Percentiles rank a stretch among this genome's conserved stretches.
Evolutionary conservation across 2,113 vertebrate genomes (phyloP).

Genomic region (Corythornis madagascariensis): DNA sequence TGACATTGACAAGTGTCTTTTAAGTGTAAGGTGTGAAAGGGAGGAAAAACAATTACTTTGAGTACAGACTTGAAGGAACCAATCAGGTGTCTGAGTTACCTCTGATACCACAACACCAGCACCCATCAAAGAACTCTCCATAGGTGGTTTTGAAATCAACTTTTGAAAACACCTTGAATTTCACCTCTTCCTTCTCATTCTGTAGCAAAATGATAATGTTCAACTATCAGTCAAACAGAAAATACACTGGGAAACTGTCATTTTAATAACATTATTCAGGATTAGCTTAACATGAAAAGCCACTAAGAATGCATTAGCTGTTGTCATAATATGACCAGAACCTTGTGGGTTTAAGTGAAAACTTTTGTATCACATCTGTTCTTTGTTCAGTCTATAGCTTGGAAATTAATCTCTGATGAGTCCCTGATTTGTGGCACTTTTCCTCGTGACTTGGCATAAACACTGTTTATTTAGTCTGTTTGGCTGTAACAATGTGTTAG

Average conservation of each 20-base stretch:
- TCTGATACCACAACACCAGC: background rate
- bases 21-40: background rate
- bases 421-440: background rate
- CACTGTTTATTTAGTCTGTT: slow-evolving; percentile 24
- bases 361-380: background rate
- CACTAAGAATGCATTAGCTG: background rate
- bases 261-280: background rate
- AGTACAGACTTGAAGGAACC: background rate
- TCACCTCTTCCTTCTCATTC: background rate
- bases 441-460: background rate
- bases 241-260: background rate
- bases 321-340: slow-evolving; percentile 9
- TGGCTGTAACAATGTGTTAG: background rate
- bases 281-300: background rate
- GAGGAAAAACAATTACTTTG: background rate
- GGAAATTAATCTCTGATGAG: background rate
- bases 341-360: background rate
- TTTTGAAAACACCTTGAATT: background rate
- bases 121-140: background rate
- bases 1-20: background rate
- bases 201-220: background rate
- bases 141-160: background rate
- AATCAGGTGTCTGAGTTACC: background rate
- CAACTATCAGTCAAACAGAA: background rate
- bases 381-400: background rate